These are phyloP conservation scores for Saccostrea echinata DNA, from an alignment of 1,140 invertebrate genomes.

Conservation along the genomic window DNA sequence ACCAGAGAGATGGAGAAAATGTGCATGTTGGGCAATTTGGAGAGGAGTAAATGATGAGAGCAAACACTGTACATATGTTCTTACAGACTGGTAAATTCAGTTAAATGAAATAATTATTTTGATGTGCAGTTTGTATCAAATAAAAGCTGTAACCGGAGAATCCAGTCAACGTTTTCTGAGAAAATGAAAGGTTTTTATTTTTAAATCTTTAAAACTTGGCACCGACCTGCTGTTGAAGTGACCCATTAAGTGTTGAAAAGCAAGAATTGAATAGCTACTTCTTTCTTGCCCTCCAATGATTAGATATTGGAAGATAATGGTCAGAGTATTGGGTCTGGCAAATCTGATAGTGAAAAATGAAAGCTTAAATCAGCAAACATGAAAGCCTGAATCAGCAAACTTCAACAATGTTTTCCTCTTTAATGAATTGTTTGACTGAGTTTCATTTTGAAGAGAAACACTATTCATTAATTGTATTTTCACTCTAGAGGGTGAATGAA, in stretches of 20 bases:
- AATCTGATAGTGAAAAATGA: conserved; percentile 16
- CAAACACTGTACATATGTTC: not conserved
- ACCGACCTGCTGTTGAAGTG: conserved; percentile 6
- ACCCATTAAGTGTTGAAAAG: conserved; percentile 15
- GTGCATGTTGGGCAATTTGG: not conserved
- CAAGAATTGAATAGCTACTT: not conserved
- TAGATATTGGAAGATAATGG: conserved; percentile 22
- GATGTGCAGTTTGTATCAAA: conserved; percentile 2
- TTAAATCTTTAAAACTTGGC: conserved; percentile 8
- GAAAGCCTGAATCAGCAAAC: conserved; percentile 13
- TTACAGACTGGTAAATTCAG: not conserved
- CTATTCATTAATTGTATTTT: not conserved
- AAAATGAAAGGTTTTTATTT: conserved; percentile 9
- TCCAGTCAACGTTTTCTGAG: conserved; percentile 1
- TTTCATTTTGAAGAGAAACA: not conserved
- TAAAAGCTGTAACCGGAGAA: not conserved
- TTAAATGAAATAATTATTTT: conserved; percentile 2
- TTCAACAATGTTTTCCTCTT: not conserved
- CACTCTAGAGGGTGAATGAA: not conserved
- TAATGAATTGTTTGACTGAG: not conserved
- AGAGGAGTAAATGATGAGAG: not conserved
- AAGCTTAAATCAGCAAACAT: not conserved
- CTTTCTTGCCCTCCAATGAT: conserved; percentile 8
- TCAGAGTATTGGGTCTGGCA: not conserved
- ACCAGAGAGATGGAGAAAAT: not conserved